Percentiles rank a stretch among this genome's conserved stretches.
Conservation (phyloP, 2,113 vertebrate species). For the Echinops telfairi region DNA sequence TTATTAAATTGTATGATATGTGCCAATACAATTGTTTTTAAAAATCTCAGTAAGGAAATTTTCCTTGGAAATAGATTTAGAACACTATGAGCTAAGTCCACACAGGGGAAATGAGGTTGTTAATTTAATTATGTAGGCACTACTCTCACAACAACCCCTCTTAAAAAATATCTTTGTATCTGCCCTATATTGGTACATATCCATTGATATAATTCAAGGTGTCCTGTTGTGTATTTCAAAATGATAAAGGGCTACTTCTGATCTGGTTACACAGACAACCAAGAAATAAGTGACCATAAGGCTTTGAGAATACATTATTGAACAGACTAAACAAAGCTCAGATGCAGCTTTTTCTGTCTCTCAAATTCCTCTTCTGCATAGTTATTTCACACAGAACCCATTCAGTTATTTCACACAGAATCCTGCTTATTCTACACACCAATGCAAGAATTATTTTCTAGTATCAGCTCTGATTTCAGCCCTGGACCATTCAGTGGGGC, state of each 20-base stretch:
- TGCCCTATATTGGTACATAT: background rate
- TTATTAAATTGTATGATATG: too few relatives aligned
- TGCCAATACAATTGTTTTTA: background rate
- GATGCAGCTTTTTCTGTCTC: background rate
- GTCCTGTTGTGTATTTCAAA: background rate
- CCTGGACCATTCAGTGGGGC: background rate
- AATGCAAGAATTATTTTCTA: background rate
- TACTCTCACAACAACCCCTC: background rate
- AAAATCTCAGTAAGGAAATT: background rate
- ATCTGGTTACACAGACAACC: background rate
- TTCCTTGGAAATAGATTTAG: slow-evolving; percentile 40
- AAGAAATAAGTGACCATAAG: background rate
- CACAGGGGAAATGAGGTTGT: background rate
- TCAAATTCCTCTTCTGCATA: background rate
- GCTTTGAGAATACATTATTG: background rate
- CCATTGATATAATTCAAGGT: background rate
- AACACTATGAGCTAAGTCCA: background rate
- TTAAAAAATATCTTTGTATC: background rate
- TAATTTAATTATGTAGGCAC: background rate
- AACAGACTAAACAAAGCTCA: background rate
- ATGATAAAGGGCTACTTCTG: background rate
- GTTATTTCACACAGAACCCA: background rate
- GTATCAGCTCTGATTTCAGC: background rate
- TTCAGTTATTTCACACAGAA: too few relatives aligned
- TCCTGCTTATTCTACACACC: background rate